phyloP scores from a whole-genome alignment of 92 coral and sea anemone genomes.

The Desmophyllum pertusum region DNA sequence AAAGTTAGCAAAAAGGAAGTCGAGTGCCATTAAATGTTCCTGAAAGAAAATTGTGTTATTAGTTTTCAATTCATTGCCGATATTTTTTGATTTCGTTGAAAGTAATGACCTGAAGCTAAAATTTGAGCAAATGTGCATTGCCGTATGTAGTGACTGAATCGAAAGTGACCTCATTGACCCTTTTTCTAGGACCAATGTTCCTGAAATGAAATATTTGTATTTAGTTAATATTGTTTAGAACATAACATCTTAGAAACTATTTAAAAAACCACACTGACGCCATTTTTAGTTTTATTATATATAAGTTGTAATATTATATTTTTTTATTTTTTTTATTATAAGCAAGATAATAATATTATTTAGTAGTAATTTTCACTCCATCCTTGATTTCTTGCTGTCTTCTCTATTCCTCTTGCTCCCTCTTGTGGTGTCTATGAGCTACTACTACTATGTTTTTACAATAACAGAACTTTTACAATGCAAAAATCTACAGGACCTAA shows the following conservation, averaged over 20 bases:
- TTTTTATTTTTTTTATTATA: neutral
- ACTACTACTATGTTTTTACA: neutral
- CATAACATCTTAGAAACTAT: neutral
- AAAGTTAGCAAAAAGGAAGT: too few relatives aligned
- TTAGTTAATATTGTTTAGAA: neutral
- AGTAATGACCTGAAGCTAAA: too few relatives aligned
- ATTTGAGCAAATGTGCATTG: neutral
- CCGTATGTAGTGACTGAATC: neutral
- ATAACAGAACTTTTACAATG: neutral
- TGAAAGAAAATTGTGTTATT: too few relatives aligned
- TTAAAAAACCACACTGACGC: neutral
- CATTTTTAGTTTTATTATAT: neutral
- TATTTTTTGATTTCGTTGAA: neutral
- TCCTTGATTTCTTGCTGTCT: neutral
- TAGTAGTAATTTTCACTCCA: neutral
- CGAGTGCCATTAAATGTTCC: too few relatives aligned
- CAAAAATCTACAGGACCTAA: constrained; percentile 13
- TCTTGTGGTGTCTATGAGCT: neutral
- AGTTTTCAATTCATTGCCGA: too few relatives aligned
- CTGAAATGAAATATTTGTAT: neutral
- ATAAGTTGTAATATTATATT: too few relatives aligned
- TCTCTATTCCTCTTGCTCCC: neutral
- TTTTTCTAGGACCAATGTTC: neutral
- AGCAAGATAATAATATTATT: neutral
- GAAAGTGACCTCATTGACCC: neutral